These are phyloP conservation scores for Mugil cephalus DNA, from an alignment of 2,113 vertebrate species.

Conservation along the genomic window DNA sequence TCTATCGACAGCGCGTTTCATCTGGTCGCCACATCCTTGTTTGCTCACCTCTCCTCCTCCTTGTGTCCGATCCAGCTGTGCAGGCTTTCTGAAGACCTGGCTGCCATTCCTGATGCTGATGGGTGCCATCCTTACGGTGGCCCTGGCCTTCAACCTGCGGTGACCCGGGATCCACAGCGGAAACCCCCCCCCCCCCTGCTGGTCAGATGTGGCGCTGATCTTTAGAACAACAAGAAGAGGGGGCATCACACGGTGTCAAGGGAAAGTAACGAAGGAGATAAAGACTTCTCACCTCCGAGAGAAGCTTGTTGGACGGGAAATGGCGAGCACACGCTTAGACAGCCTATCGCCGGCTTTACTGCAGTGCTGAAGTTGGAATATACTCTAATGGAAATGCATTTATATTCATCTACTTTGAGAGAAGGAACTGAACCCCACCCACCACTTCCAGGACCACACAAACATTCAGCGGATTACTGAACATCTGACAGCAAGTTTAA, in stretches of 20 bases:
- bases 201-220: constrained; percentile 35
- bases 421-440: constrained; percentile 8
- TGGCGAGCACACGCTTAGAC: constrained; percentile 20
- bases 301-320: constrained; percentile 7
- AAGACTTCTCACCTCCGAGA: constrained; percentile 28
- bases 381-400: constrained; percentile 15
- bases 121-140: constrained; percentile 86
- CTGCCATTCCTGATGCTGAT: constrained; percentile 91
- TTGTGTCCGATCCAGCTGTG: constrained; percentile 81
- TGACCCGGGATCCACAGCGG: constrained; percentile 78
- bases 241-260: constrained; percentile 10
- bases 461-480: constrained; percentile 33
- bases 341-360: neutral
- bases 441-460: constrained; percentile 20
- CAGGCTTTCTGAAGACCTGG: constrained; percentile 97
- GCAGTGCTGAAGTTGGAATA: constrained; percentile 24
- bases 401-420: constrained; percentile 20
- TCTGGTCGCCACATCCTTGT: neutral
- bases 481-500: constrained; percentile 28
- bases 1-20: no score
- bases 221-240: constrained; percentile 32
- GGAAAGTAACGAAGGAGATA: neutral
- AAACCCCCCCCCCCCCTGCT: constrained; percentile 1
- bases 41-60: constrained; percentile 8
- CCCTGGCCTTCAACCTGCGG: constrained; percentile 89